Conservation (phyloP, 2,888 invertebrate genomes). For the Cephus runcator region DNA sequence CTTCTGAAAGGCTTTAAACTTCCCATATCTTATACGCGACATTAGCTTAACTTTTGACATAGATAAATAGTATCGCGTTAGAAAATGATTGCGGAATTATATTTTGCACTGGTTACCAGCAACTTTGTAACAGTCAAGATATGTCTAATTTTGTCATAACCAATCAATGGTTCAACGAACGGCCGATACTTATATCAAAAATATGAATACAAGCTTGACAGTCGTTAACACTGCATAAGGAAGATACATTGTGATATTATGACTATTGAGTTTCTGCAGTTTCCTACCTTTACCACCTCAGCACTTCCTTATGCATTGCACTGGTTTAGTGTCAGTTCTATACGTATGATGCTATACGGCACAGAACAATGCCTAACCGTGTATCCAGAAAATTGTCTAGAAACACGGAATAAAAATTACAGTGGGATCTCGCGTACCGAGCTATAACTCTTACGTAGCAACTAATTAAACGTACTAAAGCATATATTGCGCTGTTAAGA, state of each 20-base stretch:
- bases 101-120: background rate
- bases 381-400: background rate
- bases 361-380: background rate
- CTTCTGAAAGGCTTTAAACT: background rate
- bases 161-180: background rate
- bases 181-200: background rate
- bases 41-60: too few relatives aligned
- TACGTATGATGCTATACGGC: background rate
- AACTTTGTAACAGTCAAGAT: background rate
- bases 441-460: background rate
- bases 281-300: background rate
- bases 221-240: background rate
- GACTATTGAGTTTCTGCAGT: background rate
- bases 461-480: background rate
- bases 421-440: too few relatives aligned
- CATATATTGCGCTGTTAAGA: background rate
- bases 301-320: background rate
- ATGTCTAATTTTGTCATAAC: background rate
- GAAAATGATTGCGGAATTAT: background rate
- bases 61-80: background rate
- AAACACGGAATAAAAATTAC: background rate
- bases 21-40: background rate
- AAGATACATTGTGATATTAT: background rate
- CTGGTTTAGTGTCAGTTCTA: background rate
- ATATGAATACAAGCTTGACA: background rate